phyloP scores from a whole-genome alignment of 2,888 invertebrate genomes.

The Bibio marci region DNA sequence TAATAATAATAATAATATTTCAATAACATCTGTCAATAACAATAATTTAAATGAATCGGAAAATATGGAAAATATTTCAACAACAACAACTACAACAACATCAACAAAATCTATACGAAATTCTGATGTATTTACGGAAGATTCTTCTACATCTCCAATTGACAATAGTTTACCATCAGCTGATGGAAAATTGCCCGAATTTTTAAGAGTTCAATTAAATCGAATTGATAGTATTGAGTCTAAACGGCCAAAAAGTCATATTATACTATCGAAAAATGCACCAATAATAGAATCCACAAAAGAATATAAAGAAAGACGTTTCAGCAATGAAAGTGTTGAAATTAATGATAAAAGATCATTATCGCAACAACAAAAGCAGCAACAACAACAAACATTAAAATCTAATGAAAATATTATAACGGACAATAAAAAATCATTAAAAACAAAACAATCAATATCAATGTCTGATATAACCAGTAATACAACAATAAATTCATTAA shows the following conservation, averaged over 20 bases:
- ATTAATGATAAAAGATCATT: constrained; percentile 21
- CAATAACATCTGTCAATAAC: constrained; percentile 1
- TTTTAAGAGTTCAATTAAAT: constrained; percentile 51
- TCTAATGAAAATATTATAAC: background rate
- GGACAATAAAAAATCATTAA: background rate
- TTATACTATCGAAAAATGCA: constrained; percentile 45
- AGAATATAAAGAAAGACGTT: constrained; percentile 20
- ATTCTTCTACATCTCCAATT: constrained; percentile 26
- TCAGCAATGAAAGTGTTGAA: constrained; percentile 31
- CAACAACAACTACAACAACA: constrained; percentile 8
- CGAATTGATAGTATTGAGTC: constrained; percentile 38
- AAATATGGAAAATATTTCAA: constrained; percentile 1
- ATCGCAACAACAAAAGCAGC: constrained; percentile 5
- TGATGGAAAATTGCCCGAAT: constrained; percentile 49
- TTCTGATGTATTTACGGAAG: background rate
- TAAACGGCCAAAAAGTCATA: constrained; percentile 38
- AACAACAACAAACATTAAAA: constrained; percentile 1
- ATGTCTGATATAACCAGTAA: background rate
- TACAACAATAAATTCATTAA: too few relatives aligned
- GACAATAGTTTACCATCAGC: constrained; percentile 18
- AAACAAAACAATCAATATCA: background rate
- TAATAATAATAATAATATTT: background rate
- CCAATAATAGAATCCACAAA: constrained; percentile 24
- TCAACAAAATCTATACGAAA: constrained; percentile 7
- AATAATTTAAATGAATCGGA: background rate